A percentile compares a stretch with the other conserved stretches of the same genome.
Evolutionary conservation across 2,113 vertebrate species (phyloP).

Genomic region (Chionis minor): DNA sequence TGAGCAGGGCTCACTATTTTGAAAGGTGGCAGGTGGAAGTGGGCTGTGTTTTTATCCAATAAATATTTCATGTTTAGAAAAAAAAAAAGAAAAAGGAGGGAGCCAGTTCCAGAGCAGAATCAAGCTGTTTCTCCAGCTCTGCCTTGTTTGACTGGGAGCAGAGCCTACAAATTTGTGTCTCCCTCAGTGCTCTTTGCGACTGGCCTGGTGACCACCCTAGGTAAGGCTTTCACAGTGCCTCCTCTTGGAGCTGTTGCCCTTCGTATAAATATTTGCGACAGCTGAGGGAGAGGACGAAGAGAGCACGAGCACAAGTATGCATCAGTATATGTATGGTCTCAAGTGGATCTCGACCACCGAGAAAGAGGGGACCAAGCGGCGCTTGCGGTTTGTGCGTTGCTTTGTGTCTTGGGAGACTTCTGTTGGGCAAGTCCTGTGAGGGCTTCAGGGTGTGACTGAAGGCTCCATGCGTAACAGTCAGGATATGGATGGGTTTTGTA

Average conservation of each 20-base stretch:
- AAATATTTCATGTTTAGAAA: constrained; percentile 48
- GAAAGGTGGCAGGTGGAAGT: constrained; percentile 69
- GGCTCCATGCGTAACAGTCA: background rate
- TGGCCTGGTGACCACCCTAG: background rate
- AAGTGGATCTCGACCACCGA: background rate
- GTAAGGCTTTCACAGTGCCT: background rate
- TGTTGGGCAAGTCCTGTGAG: background rate
- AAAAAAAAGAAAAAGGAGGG: background rate
- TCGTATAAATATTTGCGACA: background rate
- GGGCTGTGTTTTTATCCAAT: constrained; percentile 68
- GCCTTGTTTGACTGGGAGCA: background rate
- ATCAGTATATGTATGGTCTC: background rate
- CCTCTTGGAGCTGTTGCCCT: background rate
- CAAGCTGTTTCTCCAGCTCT: constrained; percentile 42
- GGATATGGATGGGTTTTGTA: background rate
- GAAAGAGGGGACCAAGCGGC: background rate
- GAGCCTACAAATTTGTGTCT: background rate
- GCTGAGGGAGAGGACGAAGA: background rate
- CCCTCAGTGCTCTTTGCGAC: background rate
- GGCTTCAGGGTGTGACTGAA: background rate
- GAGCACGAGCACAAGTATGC: fast-evolving
- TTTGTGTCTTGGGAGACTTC: background rate
- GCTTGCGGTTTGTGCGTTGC: background rate
- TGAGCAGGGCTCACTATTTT: constrained; percentile 65
- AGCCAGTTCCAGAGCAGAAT: constrained; percentile 38